Percentiles rank a stretch among this genome's conserved stretches.
phyloP scores from a whole-genome alignment of 2,888 invertebrate genomes.

The Pyrrhosoma nymphula region DNA sequence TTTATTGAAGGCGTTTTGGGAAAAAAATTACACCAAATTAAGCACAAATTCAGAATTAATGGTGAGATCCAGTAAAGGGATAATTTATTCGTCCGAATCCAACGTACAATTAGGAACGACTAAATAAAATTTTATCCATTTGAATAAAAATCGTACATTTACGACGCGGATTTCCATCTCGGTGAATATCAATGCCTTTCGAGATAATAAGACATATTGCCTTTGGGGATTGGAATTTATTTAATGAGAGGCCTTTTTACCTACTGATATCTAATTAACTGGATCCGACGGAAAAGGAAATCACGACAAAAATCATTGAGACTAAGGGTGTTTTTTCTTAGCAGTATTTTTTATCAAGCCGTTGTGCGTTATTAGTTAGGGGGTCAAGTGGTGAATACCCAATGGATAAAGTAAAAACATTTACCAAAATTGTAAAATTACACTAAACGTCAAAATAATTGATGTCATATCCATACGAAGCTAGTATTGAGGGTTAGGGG shows the following conservation, averaged over 20 bases:
- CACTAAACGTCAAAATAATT: too few species aligned
- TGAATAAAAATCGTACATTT: background rate
- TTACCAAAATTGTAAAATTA: too few species aligned
- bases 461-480: too few species aligned
- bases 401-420: background rate
- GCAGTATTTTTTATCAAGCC: background rate
- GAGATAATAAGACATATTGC: slow-evolving; percentile 57
- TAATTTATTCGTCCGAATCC: slow-evolving; percentile 43
- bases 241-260: slow-evolving; percentile 13
- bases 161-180: slow-evolving; percentile 19
- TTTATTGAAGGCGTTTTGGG: slow-evolving; percentile 37
- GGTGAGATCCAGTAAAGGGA: slow-evolving; percentile 22
- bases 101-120: slow-evolving; percentile 30
- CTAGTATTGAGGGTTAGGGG: too few species aligned
- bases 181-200: slow-evolving; percentile 41
- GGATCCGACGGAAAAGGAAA: slow-evolving; percentile 28
- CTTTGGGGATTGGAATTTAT: slow-evolving; percentile 48
- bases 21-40: slow-evolving; percentile 58
- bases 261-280: slow-evolving; percentile 51
- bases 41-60: slow-evolving; percentile 38
- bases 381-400: background rate
- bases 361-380: background rate
- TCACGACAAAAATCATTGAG: slow-evolving; percentile 1
- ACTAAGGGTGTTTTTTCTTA: background rate
- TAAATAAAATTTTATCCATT: slow-evolving; percentile 36